These are phyloP conservation scores for Eupithecia abbreviata DNA, from an alignment of 2,888 invertebrate genomes.

Conservation along the genomic window DNA sequence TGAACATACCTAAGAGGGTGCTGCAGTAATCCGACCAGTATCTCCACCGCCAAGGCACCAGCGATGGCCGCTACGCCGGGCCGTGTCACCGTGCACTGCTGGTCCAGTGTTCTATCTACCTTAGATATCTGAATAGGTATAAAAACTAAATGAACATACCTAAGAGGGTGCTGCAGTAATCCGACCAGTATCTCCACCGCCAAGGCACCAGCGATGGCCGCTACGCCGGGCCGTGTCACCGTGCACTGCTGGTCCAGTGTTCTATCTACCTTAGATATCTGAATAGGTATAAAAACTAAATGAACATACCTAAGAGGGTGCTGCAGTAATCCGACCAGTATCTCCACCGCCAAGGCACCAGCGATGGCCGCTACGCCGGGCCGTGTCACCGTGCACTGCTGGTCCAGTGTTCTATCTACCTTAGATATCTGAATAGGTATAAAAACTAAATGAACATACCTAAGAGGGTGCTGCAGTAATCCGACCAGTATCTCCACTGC, in stretches of 20 bases:
- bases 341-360: slow-evolving; percentile 94
- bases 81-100: slow-evolving; percentile 98
- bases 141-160: slow-evolving; percentile 66
- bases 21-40: slow-evolving; percentile 93
- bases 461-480: slow-evolving; percentile 91
- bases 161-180: slow-evolving; percentile 91
- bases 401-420: slow-evolving; percentile 89
- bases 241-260: slow-evolving; percentile 98
- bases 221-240: slow-evolving; percentile 96
- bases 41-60: slow-evolving; percentile 94
- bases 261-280: too few species aligned
- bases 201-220: slow-evolving; percentile 94
- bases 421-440: not conserved
- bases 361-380: slow-evolving; percentile 97
- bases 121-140: not conserved
- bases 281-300: slow-evolving; percentile 1
- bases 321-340: slow-evolving; percentile 93
- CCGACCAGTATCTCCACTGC: slow-evolving; percentile 96
- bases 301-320: slow-evolving; percentile 87
- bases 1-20: slow-evolving; percentile 87
- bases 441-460: slow-evolving; percentile 66
- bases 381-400: slow-evolving; percentile 98
- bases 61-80: slow-evolving; percentile 97
- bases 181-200: slow-evolving; percentile 96
- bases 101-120: slow-evolving; percentile 89